phyloP scores from a whole-genome alignment of 2,888 invertebrate species.

The Nectonema munidae region DNA sequence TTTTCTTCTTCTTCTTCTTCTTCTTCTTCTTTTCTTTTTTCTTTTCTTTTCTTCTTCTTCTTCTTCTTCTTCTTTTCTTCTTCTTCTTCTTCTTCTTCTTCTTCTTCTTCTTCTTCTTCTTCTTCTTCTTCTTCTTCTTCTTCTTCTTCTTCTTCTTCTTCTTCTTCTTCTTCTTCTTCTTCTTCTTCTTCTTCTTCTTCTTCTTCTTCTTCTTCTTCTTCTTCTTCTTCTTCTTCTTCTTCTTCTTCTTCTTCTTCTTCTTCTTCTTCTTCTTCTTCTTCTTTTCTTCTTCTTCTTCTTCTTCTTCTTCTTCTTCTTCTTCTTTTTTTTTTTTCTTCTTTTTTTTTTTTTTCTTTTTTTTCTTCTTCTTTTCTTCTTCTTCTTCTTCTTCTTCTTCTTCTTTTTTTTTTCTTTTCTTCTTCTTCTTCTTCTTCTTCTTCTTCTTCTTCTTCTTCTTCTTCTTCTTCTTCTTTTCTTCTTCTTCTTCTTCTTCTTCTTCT shows the following conservation, averaged over 20 bases:
- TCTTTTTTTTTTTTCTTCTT: slow-evolving; percentile 1
- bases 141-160: slow-evolving; percentile 5
- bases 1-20: no score
- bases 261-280: background rate
- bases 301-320: background rate
- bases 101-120: slow-evolving; percentile 5
- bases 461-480: background rate
- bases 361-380: background rate
- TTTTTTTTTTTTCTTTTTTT: background rate
- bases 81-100: slow-evolving; percentile 5
- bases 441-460: background rate
- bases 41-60: no score
- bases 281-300: background rate
- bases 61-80: slow-evolving; percentile 1
- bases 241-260: slow-evolving; percentile 5
- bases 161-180: background rate
- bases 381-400: background rate
- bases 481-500: background rate
- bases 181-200: slow-evolving; percentile 1
- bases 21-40: no score
- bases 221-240: slow-evolving; percentile 5
- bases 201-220: slow-evolving; percentile 5
- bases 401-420: background rate
- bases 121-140: slow-evolving; percentile 5
- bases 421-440: background rate